phyloP scores from a whole-genome alignment of 2,888 invertebrate genomes.

The Auanema freiburgensis region DNA sequence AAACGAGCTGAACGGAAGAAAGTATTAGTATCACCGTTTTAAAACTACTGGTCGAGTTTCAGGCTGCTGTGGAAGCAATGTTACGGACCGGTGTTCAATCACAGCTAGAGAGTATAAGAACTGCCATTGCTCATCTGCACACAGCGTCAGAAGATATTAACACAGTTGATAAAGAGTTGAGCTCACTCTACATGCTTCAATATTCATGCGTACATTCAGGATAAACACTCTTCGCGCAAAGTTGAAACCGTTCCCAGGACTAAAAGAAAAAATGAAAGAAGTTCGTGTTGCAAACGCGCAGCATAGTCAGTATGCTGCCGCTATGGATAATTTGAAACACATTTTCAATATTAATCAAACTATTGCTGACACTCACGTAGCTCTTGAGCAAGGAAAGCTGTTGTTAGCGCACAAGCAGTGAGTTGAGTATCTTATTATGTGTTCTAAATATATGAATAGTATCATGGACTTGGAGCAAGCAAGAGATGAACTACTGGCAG shows the following conservation, averaged over 20 bases:
- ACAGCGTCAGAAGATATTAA: slow-evolving; percentile 81
- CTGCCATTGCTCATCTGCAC: slow-evolving; percentile 86
- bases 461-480: slow-evolving; percentile 93
- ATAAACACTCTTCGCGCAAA: slow-evolving; percentile 78
- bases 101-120: slow-evolving; percentile 91
- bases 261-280: slow-evolving; percentile 80
- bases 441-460: slow-evolving; percentile 69
- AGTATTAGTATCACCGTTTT: slow-evolving; percentile 51
- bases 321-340: slow-evolving; percentile 94
- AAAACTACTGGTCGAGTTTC: slow-evolving; percentile 56
- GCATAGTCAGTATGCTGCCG: slow-evolving; percentile 93
- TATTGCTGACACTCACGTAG: slow-evolving; percentile 87
- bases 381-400: slow-evolving; percentile 86
- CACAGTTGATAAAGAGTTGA: slow-evolving; percentile 73
- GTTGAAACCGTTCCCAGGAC: slow-evolving; percentile 77
- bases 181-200: not conserved
- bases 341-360: slow-evolving; percentile 96
- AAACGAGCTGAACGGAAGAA: slow-evolving; percentile 69
- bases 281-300: slow-evolving; percentile 89
- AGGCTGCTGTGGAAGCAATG: slow-evolving; percentile 89
- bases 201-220: slow-evolving; percentile 66
- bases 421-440: slow-evolving; percentile 26
- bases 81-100: slow-evolving; percentile 97
- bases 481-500: slow-evolving; percentile 89
- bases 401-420: slow-evolving; percentile 84